Percentiles rank a stretch among this genome's conserved stretches.
These are phyloP conservation scores for Tetragnatha versicolor DNA, from an alignment of 1,140 invertebrate genomes.

Conservation along the genomic window DNA sequence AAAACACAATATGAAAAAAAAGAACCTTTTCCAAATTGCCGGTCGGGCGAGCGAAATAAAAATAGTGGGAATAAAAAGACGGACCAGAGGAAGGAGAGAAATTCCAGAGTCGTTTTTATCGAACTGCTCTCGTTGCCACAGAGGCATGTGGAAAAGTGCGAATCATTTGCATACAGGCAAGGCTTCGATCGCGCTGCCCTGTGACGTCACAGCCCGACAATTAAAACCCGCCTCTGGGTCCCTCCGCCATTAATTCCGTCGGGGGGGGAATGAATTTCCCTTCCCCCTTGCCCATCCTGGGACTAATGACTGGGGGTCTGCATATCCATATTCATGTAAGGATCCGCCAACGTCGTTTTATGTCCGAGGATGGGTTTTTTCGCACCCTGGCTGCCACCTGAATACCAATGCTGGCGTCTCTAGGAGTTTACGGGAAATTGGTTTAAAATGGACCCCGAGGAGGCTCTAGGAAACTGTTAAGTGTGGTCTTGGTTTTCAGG, in stretches of 20 bases:
- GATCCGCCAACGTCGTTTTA: slow-evolving; percentile 17
- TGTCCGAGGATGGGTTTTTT: not conserved
- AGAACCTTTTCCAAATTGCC: slow-evolving; percentile 40
- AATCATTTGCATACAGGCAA: slow-evolving; percentile 51
- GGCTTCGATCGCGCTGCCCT: slow-evolving; percentile 38
- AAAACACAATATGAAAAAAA: slow-evolving; percentile 20
- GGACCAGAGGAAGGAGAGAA: slow-evolving; percentile 16
- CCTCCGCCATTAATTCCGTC: slow-evolving; percentile 49
- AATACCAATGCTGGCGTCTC: slow-evolving; percentile 16
- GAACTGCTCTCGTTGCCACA: not conserved
- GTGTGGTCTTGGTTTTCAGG: too few relatives aligned
- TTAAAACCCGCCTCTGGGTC: slow-evolving; percentile 51
- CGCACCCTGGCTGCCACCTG: slow-evolving; percentile 16
- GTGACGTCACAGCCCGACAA: slow-evolving; percentile 50
- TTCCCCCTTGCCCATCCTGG: not conserved
- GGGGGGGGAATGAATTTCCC: slow-evolving; percentile 20
- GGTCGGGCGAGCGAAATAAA: slow-evolving; percentile 19
- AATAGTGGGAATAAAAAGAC: not conserved
- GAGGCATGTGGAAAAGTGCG: slow-evolving; percentile 33
- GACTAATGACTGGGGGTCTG: slow-evolving; percentile 45
- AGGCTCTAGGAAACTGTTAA: too few relatives aligned
- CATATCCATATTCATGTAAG: slow-evolving; percentile 53
- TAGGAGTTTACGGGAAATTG: slow-evolving; percentile 17
- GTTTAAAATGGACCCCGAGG: slow-evolving; percentile 19
- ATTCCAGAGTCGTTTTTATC: slow-evolving; percentile 47